Base-by-base conservation (phyloP, 2,888 invertebrate genomes). In the Cosmopolites sordidus region DNA sequence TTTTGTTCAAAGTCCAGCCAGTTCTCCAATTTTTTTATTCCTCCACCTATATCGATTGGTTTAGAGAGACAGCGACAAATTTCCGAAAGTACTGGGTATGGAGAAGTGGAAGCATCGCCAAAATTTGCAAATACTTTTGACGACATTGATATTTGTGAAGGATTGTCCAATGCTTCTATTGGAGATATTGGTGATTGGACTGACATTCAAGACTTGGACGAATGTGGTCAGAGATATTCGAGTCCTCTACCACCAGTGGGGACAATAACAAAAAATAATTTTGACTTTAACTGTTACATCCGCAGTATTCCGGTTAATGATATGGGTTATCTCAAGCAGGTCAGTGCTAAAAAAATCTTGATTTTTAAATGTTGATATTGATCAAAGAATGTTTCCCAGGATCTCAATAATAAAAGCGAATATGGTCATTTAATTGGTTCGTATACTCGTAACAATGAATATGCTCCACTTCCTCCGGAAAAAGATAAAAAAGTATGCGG, bases 271-370 rank as follows among this genome's bases (percentile, higher is more conserved):
- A 68, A 64, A 43, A 69, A 64, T 45, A 66, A 68, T 43, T 54
- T 66, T 33, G 72, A 72, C 43, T 73, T 74, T 51, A 69, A 66
- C 39, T 66, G 63, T 40, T 72, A 69, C 54, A 54, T 73, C 5
- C 57, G 73, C 43, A 65, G 49, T 38, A 59, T 64, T 1, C 64
- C 69, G 0, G 54, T 61, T 0, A 58, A 65, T 39, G 61, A 69
- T 42, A 57, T 69, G 43, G 58, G 57, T 3, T 60, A 22, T 22
- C 52, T 56, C 11, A 60, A 56, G 37, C 60, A 62, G 60, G 63
- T 64, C 47, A 48, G 48, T 48, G 14, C n/a, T n/a, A n/a, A n/a
- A 9, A 27, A 27, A 6, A 9, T 27, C 27, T 27, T 27, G 27
- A 27, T 27, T 6, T 27, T 27, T 27, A n/a, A n/a, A n/a, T 27